These are phyloP conservation scores for Sminthurides aquaticus DNA, from an alignment of 2,888 invertebrate species.

Conservation along the genomic window DNA sequence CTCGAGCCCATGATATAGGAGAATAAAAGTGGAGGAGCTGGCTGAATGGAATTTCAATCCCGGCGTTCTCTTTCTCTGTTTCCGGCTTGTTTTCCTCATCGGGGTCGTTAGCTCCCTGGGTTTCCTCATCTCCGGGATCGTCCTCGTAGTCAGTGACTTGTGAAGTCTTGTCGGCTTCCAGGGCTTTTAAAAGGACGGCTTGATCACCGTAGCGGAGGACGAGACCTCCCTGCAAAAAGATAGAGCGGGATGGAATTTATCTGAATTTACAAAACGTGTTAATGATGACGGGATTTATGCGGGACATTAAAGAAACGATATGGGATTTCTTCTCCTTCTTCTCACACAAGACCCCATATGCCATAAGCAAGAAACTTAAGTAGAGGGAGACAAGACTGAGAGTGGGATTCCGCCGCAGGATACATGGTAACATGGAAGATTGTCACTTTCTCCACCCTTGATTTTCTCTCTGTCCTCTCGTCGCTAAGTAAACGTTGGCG, in stretches of 20 bases:
- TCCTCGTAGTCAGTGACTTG: slow-evolving; percentile 5
- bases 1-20: slow-evolving; percentile 38
- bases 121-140: slow-evolving; percentile 18
- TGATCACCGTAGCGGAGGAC: slow-evolving; percentile 36
- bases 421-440: too few species aligned
- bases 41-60: slow-evolving; percentile 30
- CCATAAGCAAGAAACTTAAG: slow-evolving; percentile 1
- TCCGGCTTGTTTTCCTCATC: slow-evolving; percentile 16
- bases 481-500: too few species aligned
- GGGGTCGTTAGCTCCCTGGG: not conserved
- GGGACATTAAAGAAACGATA: not conserved
- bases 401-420: too few species aligned
- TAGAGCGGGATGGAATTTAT: not conserved
- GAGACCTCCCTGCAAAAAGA: slow-evolving; percentile 36
- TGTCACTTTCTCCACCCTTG: too few species aligned
- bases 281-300: not conserved
- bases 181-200: slow-evolving; percentile 22
- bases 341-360: too few species aligned
- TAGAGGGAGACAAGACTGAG: not conserved
- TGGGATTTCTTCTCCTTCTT: too few species aligned
- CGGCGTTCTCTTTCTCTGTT: slow-evolving; percentile 13
- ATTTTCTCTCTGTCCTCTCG: too few species aligned
- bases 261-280: not conserved
- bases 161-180: slow-evolving; percentile 25
- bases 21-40: slow-evolving; percentile 43